Percentiles rank a stretch among this genome's conserved stretches.
phyloP scores from a whole-genome alignment of 2,113 vertebrate genomes.

The Crocuta crocuta region DNA sequence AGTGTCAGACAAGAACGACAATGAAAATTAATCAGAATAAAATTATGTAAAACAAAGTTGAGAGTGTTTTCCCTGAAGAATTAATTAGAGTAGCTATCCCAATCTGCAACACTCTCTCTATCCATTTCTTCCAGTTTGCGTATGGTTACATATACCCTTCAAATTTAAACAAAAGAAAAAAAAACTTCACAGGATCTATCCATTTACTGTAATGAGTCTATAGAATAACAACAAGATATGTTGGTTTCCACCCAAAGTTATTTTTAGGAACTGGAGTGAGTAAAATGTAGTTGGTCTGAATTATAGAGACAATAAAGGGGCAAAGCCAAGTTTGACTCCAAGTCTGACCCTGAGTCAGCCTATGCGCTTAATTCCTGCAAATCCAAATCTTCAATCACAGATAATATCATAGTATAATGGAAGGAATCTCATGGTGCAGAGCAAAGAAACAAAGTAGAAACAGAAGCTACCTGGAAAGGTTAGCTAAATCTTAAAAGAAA shows the following conservation, averaged over 20 bases:
- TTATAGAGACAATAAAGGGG: not conserved
- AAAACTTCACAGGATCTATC: not conserved
- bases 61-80: slow-evolving; percentile 38
- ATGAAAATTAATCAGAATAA: slow-evolving; percentile 41
- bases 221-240: not conserved
- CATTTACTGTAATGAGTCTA: not conserved
- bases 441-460: not conserved
- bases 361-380: not conserved
- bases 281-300: not conserved
- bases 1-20: not conserved
- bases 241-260: not conserved
- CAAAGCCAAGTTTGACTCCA: not conserved
- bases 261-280: not conserved
- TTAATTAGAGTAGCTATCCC: not conserved
- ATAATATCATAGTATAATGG: not conserved
- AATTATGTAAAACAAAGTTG: slow-evolving; percentile 36
- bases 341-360: not conserved
- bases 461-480: not conserved
- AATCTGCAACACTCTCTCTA: not conserved
- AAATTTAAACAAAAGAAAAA: not conserved
- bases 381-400: not conserved
- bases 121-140: not conserved
- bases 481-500: not conserved
- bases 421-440: not conserved
- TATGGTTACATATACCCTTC: not conserved